Conservation (phyloP, 2,797 vertebrate species). For the Echiichthys vipera region DNA sequence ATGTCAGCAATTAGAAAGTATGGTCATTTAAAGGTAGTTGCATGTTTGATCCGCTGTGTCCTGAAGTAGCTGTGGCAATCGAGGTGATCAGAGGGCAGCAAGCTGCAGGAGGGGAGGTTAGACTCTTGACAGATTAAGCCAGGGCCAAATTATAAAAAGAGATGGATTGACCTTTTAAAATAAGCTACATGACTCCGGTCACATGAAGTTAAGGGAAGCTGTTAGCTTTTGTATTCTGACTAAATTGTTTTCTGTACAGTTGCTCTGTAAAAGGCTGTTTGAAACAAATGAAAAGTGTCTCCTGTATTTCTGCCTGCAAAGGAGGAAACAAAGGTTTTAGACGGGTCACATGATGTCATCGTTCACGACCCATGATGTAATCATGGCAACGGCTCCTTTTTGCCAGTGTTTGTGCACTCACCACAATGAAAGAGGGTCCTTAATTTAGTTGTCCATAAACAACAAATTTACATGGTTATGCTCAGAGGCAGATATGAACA, state of each 20-base stretch:
- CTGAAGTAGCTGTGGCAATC: conserved; percentile 26
- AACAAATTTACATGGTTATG: conserved; percentile 28
- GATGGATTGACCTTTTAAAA: conserved; percentile 9
- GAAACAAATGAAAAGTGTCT: conserved; percentile 18
- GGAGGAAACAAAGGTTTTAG: conserved; percentile 17
- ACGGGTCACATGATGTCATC: not conserved
- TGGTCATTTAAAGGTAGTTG: conserved; percentile 59
- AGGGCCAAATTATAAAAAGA: conserved; percentile 2
- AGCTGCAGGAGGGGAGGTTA: conserved; percentile 40
- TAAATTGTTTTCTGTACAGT: not conserved
- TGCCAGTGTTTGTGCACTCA: conserved; percentile 22
- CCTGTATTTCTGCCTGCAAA: conserved; percentile 6
- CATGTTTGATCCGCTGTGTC: conserved; percentile 45
- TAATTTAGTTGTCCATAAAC: conserved; percentile 44
- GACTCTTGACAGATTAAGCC: conserved; percentile 26
- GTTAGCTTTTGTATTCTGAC: not conserved
- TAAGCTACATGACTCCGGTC: conserved; percentile 23
- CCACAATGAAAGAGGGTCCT: conserved; percentile 9
- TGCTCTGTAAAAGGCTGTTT: not conserved
- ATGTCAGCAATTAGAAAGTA: conserved; percentile 68
- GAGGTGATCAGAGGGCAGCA: conserved; percentile 45
- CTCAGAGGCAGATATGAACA: conserved; percentile 25
- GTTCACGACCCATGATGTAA: conserved; percentile 27
- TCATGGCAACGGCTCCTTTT: conserved; percentile 28
- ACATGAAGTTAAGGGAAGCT: conserved; percentile 2